Conservation (phyloP, 2,797 vertebrate genomes). For the Alosa sapidissima region DNA sequence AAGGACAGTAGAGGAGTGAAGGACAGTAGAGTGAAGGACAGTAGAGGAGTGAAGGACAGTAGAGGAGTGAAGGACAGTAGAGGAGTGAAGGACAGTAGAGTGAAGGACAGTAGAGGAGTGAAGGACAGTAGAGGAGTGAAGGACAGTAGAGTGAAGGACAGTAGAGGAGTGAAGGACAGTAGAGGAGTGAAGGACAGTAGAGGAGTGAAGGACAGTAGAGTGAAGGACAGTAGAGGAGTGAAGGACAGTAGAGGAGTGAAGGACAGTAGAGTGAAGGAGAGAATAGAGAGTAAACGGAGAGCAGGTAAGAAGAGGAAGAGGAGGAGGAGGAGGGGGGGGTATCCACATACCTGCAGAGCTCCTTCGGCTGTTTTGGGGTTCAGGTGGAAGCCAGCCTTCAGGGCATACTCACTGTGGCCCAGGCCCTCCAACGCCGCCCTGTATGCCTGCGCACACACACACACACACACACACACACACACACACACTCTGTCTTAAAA, state of each 20-base stretch:
- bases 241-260: no score
- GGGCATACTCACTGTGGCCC: conserved; percentile 95
- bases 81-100: not conserved
- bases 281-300: no score
- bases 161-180: no score
- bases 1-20: not conserved
- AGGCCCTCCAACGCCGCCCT: conserved; percentile 93
- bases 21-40: not conserved
- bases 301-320: not conserved
- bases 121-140: not conserved
- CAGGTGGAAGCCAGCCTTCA: conserved; percentile 96
- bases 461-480: conserved; percentile 17
- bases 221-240: no score
- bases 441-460: conserved; percentile 80
- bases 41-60: not conserved
- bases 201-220: no score
- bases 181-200: no score
- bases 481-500: not conserved
- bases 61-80: not conserved
- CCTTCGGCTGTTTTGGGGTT: conserved; percentile 94
- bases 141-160: no score
- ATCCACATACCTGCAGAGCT: conserved; percentile 83
- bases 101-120: not conserved
- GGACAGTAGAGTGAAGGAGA: no score
- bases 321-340: not conserved